Evolutionary conservation across 2,113 vertebrate genomes (phyloP), one percentile per base, ranked within the genome.

Genomic region (Echinops telfairi): DNA sequence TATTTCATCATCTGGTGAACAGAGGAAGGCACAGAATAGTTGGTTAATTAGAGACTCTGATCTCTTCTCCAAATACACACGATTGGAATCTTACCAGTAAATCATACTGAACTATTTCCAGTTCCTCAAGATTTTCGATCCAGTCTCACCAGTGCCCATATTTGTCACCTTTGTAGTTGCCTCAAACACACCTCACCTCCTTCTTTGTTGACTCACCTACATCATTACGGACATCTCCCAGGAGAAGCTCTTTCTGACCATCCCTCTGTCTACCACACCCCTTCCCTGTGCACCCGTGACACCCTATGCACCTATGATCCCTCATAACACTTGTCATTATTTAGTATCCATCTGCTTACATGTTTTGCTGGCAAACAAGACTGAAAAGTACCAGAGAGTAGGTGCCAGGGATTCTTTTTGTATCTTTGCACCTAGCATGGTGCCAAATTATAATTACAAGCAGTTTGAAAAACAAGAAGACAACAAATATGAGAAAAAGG

Each of bases 201-300:
- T 29, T 89, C 36, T 60, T 43, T 19, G 43, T 62, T 36, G 36
- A 9, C 20, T 33, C 38, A n/a, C 38, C 58, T 1, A 16, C 19
- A 25, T 80, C 11, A 66, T 81, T 66, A 57, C 70, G 40, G 47
- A 88, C 68, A 64, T 60, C 53, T 87, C 43, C 80, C 68, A 43
- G 29, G 86, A 83, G 58, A 83, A 53, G 29, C 22, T 40, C 27
- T 58, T 68, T 73, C 43, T 83, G 14, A 22, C 36, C 57, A 4
- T 5, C 0, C 0, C 22, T 70, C 12, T 82, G 36, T 43, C 29
- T 5, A 0, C 1, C 23, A 53, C 66, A 29, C 0, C n/a, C 14
- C 64, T 33, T 31, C 75, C 11, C 8, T 29, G 83, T 68, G 40
- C 17, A n/a, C 3, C 17, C 19, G 3, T 3, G 47, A 10, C 29